phyloP scores from a whole-genome alignment of 2,888 invertebrate genomes.

The Danaus chrysippus region DNA sequence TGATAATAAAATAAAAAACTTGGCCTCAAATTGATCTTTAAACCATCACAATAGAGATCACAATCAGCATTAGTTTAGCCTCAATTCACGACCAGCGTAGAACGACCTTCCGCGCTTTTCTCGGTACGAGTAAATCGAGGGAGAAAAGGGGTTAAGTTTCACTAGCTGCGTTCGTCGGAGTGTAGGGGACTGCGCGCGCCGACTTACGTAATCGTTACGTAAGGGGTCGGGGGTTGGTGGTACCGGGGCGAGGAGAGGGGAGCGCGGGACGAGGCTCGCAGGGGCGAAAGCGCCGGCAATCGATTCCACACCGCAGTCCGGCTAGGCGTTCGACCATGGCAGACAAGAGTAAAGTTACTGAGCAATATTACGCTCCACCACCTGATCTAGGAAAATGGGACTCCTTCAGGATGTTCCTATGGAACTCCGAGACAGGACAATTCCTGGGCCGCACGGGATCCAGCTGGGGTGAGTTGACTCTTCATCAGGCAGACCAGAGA shows the following conservation, averaged over 20 bases:
- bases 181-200: constrained; percentile 67
- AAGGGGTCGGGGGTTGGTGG: constrained; percentile 58
- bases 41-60: constrained; percentile 18
- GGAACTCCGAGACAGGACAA: constrained; percentile 95
- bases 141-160: constrained; percentile 24
- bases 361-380: constrained; percentile 89
- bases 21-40: constrained; percentile 19
- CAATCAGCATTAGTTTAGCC: constrained; percentile 19
- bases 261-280: constrained; percentile 40
- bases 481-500: not conserved
- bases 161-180: constrained; percentile 32
- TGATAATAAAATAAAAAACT: constrained; percentile 1
- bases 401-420: constrained; percentile 90
- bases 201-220: constrained; percentile 73
- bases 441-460: constrained; percentile 94
- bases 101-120: constrained; percentile 38
- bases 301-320: constrained; percentile 72
- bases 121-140: constrained; percentile 11
- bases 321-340: constrained; percentile 80
- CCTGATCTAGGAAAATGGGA: constrained; percentile 92
- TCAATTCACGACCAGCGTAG: constrained; percentile 34
- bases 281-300: constrained; percentile 65
- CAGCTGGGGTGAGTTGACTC: constrained; percentile 93
- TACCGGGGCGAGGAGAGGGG: constrained; percentile 37
- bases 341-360: constrained; percentile 84